These are phyloP conservation scores for Perca fluviatilis DNA, from an alignment of 2,113 vertebrate genomes.

Conservation along the genomic window DNA sequence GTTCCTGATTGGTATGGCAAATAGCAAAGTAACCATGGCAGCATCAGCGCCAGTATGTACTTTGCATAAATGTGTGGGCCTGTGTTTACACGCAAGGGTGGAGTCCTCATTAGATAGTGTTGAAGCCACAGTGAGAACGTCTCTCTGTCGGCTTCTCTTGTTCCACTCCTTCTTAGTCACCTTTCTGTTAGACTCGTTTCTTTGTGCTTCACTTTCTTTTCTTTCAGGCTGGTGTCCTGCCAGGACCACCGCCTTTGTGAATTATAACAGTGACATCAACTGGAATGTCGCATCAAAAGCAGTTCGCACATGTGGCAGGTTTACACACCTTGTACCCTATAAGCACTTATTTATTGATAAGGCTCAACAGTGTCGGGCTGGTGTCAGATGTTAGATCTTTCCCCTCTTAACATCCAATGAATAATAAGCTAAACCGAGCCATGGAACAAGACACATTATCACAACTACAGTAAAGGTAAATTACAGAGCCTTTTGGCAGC, in stretches of 20 bases:
- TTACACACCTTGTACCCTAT: slow-evolving; percentile 3
- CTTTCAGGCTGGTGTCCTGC: not conserved
- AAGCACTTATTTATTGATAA: slow-evolving; percentile 10
- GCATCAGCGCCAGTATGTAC: not conserved
- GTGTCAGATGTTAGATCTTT: not conserved
- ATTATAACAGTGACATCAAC: not conserved
- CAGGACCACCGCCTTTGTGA: not conserved
- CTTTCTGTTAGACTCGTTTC: slow-evolving; percentile 17
- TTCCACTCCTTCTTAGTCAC: slow-evolving; percentile 30
- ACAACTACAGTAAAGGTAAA: not conserved
- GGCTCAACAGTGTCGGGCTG: not conserved
- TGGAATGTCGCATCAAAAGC: not conserved
- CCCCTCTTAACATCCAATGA: not conserved
- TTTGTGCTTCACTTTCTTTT: not conserved
- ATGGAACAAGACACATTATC: not conserved
- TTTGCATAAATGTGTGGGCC: slow-evolving; percentile 1
- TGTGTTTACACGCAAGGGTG: slow-evolving; percentile 60
- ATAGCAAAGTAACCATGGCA: slow-evolving; percentile 48
- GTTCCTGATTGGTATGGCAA: slow-evolving; percentile 15
- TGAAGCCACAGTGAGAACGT: not conserved
- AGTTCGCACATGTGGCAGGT: not conserved
- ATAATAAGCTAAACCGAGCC: not conserved
- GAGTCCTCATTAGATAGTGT: slow-evolving; percentile 23
- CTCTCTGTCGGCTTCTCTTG: not conserved
- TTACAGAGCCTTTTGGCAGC: not conserved